Evolutionary conservation across 1,140 invertebrate species (phyloP).

Genomic region (Laupala kohalensis): DNA sequence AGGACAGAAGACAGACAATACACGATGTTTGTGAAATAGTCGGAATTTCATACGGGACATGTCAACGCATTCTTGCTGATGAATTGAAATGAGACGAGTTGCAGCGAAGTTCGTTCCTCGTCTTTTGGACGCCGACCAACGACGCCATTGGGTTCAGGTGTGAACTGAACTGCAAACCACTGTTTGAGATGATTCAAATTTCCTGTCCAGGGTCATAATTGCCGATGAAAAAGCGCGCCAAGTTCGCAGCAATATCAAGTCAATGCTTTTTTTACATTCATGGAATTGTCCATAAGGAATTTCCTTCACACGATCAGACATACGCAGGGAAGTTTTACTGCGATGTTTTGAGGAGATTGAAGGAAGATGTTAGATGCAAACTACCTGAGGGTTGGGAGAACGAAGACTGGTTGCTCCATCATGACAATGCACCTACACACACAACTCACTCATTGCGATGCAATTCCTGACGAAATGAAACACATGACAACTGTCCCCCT

Average conservation of each 20-base stretch:
- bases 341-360: neutral
- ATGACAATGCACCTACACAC: no score
- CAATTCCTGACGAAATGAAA: no score
- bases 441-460: no score
- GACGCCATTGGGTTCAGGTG: neutral
- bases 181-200: neutral
- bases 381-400: no score
- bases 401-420: no score
- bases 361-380: neutral
- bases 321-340: neutral
- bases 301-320: neutral
- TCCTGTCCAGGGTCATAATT: neutral
- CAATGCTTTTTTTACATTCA: neutral
- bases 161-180: neutral
- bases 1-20: neutral
- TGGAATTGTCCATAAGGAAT: neutral
- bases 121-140: neutral
- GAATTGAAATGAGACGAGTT: neutral
- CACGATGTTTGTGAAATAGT: conserved; percentile 2
- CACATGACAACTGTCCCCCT: no score
- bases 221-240: neutral
- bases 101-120: neutral
- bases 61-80: neutral
- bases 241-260: neutral
- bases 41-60: neutral